Base-by-base conservation (phyloP, 1,140 invertebrate genomes). In the Drosophila seguyi region DNA sequence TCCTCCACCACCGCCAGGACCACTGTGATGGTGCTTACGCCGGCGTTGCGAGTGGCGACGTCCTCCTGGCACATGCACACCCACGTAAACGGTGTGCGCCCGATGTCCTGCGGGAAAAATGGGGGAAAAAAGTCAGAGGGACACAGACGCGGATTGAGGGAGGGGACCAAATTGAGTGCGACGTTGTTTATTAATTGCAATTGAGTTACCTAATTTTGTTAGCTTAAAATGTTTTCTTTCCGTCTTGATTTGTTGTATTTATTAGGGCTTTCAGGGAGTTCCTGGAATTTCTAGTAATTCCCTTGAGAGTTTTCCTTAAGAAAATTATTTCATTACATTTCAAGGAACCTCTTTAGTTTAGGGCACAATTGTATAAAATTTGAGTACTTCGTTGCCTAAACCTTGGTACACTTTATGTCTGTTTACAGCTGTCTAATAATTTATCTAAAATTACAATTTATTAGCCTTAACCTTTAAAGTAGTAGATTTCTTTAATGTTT, bases 71-170 rank as follows among this genome's bases (percentile, higher is more conserved):
- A 97, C 94, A 93, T 97, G 97, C 13, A 98, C 96, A 6, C 97
- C 97, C 80, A 98, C 96, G 93, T 97, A 98, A 22, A 98, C 96
- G 11, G 96, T 97, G 92, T 98, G 97, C 60, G 96, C 97, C 78
- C 97, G 95, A 93, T 98, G 97, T 93, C 97, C 97, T 98, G 93
- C 50, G 25, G 66, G 36, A 56, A 93, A 78, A 38, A 44, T 65
- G 10, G 41, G 11, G 47, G 58, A 20, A 72, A 58, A 86, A 45
- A 11, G 38, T 69, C 45, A 66, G 38, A 52, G 18, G 45, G 36
- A 41, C 42, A 22, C 36, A 31, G 6, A 16, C 16, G 44, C 2
- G 57, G 29, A 13, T 27, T 5, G 18, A 6, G n/a, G 14, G 29
- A 11, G 34, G 31, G 22, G 13, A 6, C 66, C 66, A 50, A 72